phyloP scores from a whole-genome alignment of 2,888 invertebrate genomes.

The Pasiphila rectangulata region DNA sequence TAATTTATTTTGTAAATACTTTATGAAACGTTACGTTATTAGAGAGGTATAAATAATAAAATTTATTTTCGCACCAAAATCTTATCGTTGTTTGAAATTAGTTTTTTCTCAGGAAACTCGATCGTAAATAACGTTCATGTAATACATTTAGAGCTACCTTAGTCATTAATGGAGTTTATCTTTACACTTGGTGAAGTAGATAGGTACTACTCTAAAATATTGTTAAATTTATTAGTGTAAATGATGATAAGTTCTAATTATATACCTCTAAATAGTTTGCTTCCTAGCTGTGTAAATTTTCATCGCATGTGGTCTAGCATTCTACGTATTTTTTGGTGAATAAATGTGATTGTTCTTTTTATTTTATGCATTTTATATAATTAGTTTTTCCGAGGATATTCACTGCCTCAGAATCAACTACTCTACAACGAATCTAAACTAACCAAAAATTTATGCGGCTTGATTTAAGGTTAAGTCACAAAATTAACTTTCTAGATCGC shows the following conservation, averaged over 20 bases:
- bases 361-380: conserved; percentile 20
- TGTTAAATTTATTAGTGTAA: no score
- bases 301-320: conserved; percentile 19
- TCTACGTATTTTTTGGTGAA: conserved; percentile 34
- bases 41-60: not conserved
- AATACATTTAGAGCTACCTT: no score
- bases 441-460: no score
- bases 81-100: conserved; percentile 31
- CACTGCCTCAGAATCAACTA: no score
- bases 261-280: not conserved
- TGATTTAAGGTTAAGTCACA: no score
- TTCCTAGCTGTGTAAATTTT: conserved; percentile 16
- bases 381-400: not conserved
- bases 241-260: no score
- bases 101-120: conserved; percentile 26
- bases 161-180: no score
- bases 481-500: no score
- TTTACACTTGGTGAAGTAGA: no score
- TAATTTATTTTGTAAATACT: conserved; percentile 3
- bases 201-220: no score
- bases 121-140: no score
- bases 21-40: not conserved
- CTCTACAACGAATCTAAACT: no score
- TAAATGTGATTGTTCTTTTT: conserved; percentile 49
- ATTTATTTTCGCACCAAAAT: not conserved